Conservation (phyloP, 2,888 invertebrate genomes). For the Biston stratarius region DNA sequence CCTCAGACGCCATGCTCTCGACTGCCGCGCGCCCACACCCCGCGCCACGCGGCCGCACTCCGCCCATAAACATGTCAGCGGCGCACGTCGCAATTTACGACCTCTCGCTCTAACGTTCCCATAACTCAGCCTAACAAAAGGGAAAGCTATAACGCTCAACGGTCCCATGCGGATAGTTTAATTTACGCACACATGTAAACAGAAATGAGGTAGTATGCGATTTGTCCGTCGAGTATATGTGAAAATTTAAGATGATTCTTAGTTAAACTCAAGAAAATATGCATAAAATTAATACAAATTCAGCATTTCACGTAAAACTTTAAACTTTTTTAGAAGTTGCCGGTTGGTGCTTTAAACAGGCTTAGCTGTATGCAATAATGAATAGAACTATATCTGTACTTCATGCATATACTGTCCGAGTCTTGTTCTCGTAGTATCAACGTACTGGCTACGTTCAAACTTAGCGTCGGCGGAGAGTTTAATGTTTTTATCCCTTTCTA, state of each 20-base stretch:
- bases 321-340: neutral
- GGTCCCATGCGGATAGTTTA: conserved; percentile 86
- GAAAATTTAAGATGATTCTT: conserved; percentile 56
- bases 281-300: neutral
- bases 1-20: conserved; percentile 77
- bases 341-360: too few relatives aligned
- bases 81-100: conserved; percentile 82
- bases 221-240: conserved; percentile 61
- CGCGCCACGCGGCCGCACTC: conserved; percentile 72
- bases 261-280: neutral
- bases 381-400: conserved; percentile 49
- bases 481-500: conserved; percentile 84
- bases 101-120: conserved; percentile 84
- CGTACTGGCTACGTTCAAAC: conserved; percentile 73
- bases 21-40: conserved; percentile 78
- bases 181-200: conserved; percentile 82
- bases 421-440: conserved; percentile 76
- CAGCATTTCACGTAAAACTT: neutral
- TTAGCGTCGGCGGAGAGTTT: conserved; percentile 79
- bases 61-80: conserved; percentile 87
- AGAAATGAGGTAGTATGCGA: conserved; percentile 83
- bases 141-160: conserved; percentile 86
- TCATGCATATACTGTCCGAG: conserved; percentile 66
- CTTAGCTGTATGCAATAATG: neutral
- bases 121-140: conserved; percentile 85